These are phyloP conservation scores for Eilema depressum DNA, from an alignment of 2,888 invertebrate species.

Conservation along the genomic window DNA sequence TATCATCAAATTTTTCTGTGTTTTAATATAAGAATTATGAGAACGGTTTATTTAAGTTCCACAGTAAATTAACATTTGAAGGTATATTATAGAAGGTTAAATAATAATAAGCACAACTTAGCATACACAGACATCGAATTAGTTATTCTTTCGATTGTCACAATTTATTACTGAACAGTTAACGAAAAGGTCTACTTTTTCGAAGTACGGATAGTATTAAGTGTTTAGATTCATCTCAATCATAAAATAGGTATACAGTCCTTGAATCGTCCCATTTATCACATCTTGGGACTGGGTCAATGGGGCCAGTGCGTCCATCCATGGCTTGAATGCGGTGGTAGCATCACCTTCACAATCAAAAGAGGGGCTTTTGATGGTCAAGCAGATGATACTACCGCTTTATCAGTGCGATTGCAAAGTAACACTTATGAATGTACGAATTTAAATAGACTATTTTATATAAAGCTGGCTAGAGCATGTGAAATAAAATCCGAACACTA, in stretches of 20 bases:
- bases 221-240: neutral
- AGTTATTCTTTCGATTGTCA: neutral
- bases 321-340: no score
- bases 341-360: no score
- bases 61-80: neutral
- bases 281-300: no score
- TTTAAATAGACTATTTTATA: neutral
- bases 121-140: neutral
- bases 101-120: neutral
- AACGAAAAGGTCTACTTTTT: no score
- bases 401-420: no score
- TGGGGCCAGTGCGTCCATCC: no score
- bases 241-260: neutral
- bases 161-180: no score
- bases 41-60: neutral
- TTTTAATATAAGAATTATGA: neutral
- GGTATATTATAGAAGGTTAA: neutral
- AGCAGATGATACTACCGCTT: no score
- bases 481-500: neutral
- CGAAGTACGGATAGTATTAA: no score
- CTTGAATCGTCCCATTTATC: no score
- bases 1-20: slow-evolving; percentile 10
- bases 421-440: no score
- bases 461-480: neutral
- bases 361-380: no score